phyloP scores from a whole-genome alignment of 2,888 invertebrate species.

The Meteorus colon region DNA sequence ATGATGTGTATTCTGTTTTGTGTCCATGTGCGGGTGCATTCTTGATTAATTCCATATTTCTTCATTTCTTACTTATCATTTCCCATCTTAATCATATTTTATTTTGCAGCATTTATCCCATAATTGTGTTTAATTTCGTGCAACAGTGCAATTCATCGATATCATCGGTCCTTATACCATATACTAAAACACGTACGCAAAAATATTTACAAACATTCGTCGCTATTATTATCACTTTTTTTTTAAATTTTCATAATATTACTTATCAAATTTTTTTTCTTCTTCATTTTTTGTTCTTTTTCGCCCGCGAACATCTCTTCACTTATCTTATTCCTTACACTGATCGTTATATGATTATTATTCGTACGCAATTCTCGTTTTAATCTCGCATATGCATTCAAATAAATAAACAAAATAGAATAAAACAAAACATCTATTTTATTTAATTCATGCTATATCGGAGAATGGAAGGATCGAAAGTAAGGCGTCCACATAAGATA shows the following conservation, averaged over 20 bases:
- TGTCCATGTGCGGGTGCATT: conserved; percentile 34
- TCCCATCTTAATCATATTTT: conserved; percentile 30
- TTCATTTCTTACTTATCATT: conserved; percentile 35
- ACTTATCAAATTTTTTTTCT: conserved; percentile 17
- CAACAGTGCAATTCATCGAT: conserved; percentile 43
- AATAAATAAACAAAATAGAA: background rate
- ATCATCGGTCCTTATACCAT: conserved; percentile 47
- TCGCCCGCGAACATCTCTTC: conserved; percentile 30
- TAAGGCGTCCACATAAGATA: conserved; percentile 33
- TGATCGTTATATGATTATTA: conserved; percentile 38
- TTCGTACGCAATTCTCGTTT: conserved; percentile 41
- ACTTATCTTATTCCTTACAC: background rate
- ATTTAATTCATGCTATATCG: conserved; percentile 26
- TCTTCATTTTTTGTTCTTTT: background rate
- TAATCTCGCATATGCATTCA: conserved; percentile 16
- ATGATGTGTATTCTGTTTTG: conserved; percentile 7
- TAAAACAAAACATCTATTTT: background rate
- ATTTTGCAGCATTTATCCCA: conserved; percentile 25
- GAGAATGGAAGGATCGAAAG: conserved; percentile 47
- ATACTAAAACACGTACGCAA: conserved; percentile 49
- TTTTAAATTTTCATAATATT: conserved; percentile 22
- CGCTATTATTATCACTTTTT: conserved; percentile 41
- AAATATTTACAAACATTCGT: conserved; percentile 57
- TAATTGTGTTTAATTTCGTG: conserved; percentile 32
- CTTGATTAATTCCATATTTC: conserved; percentile 38